These are phyloP conservation scores for Calypte anna DNA, from an alignment of 2,113 vertebrate genomes.

Conservation along the genomic window DNA sequence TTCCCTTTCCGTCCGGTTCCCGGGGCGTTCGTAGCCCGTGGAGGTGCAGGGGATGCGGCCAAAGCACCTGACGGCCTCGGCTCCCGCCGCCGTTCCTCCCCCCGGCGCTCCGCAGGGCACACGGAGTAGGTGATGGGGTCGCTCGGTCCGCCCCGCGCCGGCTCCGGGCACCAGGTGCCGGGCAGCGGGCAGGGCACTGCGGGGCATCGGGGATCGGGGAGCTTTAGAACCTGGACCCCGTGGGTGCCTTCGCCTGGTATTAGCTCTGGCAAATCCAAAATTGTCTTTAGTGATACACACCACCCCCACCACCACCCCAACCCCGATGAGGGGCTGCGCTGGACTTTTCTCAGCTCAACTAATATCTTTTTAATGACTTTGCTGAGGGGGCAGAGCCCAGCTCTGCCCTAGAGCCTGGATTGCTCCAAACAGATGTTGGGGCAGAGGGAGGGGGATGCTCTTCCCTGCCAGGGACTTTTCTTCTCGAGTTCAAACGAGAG, in stretches of 20 bases:
- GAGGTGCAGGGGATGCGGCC: background rate
- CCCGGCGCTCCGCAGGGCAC: background rate
- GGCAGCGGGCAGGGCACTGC: background rate
- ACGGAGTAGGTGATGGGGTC: background rate
- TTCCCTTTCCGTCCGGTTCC: background rate
- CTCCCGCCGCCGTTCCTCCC: background rate
- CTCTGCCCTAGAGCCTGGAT: slow-evolving; percentile 81
- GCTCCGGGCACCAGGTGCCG: background rate
- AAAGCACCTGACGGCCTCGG: background rate
- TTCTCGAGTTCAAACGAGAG: slow-evolving; percentile 80
- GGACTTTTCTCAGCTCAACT: slow-evolving; percentile 70
- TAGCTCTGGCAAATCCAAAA: slow-evolving; percentile 7
- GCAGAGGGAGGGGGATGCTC: slow-evolving; percentile 65
- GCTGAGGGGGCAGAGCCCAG: slow-evolving; percentile 53
- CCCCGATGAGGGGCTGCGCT: slow-evolving; percentile 58
- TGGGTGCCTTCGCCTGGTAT: background rate
- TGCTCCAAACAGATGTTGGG: slow-evolving; percentile 82
- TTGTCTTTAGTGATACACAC: slow-evolving; percentile 12
- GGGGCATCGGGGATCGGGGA: background rate
- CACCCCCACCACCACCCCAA: background rate
- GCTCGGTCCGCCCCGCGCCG: background rate
- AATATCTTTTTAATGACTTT: slow-evolving; percentile 86
- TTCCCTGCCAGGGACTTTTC: slow-evolving; percentile 76
- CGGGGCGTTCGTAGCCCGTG: slow-evolving; percentile 14
- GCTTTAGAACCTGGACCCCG: background rate